Evolutionary conservation across 2,888 invertebrate genomes (phyloP), one percentile per base, ranked within the genome.

Genomic region (Taenaris catops): DNA sequence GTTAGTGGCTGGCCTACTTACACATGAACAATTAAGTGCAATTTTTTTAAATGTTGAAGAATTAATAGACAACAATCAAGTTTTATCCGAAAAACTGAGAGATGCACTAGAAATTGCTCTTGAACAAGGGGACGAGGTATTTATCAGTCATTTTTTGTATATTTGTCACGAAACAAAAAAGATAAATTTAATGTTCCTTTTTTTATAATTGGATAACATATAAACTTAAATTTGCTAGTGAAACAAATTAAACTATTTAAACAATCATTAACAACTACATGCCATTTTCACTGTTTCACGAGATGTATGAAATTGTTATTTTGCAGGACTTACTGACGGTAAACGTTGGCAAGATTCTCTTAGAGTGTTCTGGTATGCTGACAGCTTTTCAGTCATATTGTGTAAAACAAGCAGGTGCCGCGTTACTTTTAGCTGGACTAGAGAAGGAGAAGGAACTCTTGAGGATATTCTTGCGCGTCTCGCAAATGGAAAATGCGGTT

Each of bases 371-470:
- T 39, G 93, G 94, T 34, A 97, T 98, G 97, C 88, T 98, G 52
- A 94, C 96, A 60, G 96, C 96, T 18, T 98, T 98, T 72, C 97
- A 97, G 79, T 95, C 94, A 32, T 98, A 98, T 70, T 98, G 98
- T 72, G 94, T 97, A 17, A 91, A 96, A 49, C 97, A 97, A 90
- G 96, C 96, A 32, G 91, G 93, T 26, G 96, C 97, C 17, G 96
- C 96, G 46, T 83, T 96, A 33, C 86, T 97, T 20, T 78, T 98
- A 48, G 95, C 96, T 44, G 95, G 96, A 66, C 88, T 97, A 38
- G 97, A 97, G 83, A 96, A 96, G 78, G 97, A 98, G 66, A 97
- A 97, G 73, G 97, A 98, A 71, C 89, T 98, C 36, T 86, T 98
- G 51, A 89, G 96, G 70, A 96, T 98, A 78, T 98, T 98, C 79